Conservation (phyloP, 2,113 vertebrate genomes). For the Saimiri boliviensis region DNA sequence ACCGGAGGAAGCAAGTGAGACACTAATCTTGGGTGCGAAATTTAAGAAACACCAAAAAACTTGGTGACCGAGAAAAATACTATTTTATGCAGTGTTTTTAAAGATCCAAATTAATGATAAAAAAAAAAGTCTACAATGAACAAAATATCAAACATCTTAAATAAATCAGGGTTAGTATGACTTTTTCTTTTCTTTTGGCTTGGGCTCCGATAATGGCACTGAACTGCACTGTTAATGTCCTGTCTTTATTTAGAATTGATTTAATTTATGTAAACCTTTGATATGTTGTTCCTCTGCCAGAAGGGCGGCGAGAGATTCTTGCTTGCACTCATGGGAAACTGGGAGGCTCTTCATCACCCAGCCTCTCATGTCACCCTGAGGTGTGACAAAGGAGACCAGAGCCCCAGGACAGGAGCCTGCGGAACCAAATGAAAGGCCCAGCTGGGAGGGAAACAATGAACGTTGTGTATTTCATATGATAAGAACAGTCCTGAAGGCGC, state of each 20-base stretch:
- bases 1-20: neutral
- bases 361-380: neutral
- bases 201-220: neutral
- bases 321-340: neutral
- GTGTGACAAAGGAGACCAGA: neutral
- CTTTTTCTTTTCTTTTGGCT: no score
- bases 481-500: neutral
- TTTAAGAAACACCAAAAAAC: neutral
- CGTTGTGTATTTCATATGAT: slow-evolving; percentile 44
- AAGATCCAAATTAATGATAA: neutral
- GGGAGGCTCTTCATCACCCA: neutral
- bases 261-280: neutral
- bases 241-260: neutral
- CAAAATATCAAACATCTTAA: neutral
- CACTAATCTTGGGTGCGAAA: neutral
- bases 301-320: no score
- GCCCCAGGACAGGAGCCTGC: neutral
- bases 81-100: neutral
- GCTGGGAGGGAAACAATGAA: neutral
- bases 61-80: neutral
- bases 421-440: neutral
- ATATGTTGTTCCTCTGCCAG: neutral
- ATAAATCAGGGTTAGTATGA: neutral
- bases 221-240: accelerated
- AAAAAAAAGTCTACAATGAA: neutral